Conservation (phyloP, 1,140 invertebrate genomes). For the Cephus cinctus region DNA sequence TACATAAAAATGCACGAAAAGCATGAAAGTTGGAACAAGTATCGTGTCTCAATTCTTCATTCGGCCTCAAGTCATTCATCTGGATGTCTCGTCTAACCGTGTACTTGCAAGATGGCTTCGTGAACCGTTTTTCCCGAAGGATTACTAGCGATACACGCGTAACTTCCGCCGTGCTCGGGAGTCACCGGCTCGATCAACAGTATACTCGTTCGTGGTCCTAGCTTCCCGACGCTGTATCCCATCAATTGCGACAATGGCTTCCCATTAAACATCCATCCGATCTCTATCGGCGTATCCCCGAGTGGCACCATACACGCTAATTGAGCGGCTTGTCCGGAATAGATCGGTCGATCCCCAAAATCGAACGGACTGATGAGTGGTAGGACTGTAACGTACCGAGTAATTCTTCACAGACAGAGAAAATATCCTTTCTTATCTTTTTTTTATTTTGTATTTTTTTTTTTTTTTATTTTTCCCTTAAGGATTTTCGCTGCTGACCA, state of each 20-base stretch:
- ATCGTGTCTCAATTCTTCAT: too few species aligned
- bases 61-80: conserved; percentile 21
- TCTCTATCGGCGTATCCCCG: conserved; percentile 69
- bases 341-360: conserved; percentile 65
- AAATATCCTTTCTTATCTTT: conserved; percentile 1
- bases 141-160: conserved; percentile 69
- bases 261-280: conserved; percentile 66
- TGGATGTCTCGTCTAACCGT: conserved; percentile 58
- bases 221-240: conserved; percentile 55
- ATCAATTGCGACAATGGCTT: conserved; percentile 44
- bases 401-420: conserved; percentile 1
- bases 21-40: too few species aligned
- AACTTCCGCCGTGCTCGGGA: conserved; percentile 61
- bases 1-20: too few species aligned
- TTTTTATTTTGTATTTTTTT: too few species aligned
- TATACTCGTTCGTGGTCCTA: conserved; percentile 59
- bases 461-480: too few species aligned
- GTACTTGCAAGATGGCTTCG: conserved; percentile 59
- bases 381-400: conserved; percentile 63
- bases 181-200: conserved; percentile 56
- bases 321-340: conserved; percentile 68
- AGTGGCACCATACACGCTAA: conserved; percentile 70
- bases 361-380: conserved; percentile 69
- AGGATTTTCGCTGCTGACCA: too few species aligned
- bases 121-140: conserved; percentile 61